Base-by-base conservation (phyloP, 2,113 vertebrate genomes). In the Crotalus horridus region DNA sequence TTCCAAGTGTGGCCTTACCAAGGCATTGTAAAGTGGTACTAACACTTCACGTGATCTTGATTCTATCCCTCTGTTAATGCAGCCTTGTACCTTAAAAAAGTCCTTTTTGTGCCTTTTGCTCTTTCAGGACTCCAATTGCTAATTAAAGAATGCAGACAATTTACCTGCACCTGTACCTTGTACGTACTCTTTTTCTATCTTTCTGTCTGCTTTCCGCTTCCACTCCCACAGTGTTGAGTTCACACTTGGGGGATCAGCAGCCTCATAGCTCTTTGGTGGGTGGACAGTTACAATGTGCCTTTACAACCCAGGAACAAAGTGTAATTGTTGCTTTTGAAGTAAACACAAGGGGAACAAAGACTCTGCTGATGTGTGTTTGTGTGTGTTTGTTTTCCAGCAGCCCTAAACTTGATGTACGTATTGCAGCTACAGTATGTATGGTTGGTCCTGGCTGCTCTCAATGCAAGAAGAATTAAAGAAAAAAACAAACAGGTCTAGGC, bases 271-370 rank as follows among this genome's bases (percentile, higher is more conserved):
- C 29, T 87, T 53, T 85, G 85, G 92, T 94, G 91, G 94, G 91
- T 88, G 92, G 94, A 94, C 69, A 48, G 96, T 91, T 93, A 95
- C 92, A 95, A 94, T 95, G 93, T 96, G 94, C 96, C 94, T 87
- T 91, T 85, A 51, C 61, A 93, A 21, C 74, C 13, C 11, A 93
- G 94, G 93, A 95, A 97, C 96, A 97, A 96, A 95, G 96, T 90
- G 10, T 12, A 91, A 93, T 95, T 97, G 96, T 97, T 96, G 10
- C 43, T 39, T 91, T 61, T 91, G 1, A 0, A 96, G 95, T 96
- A 96, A 97, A 97, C 96, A 97, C 0, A 87, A 48, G 0, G 0
- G 0, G 87, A 95, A 97, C 96, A 97, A 97, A 96, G 96, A 94
- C 87, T 91, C 29, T 2, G 94, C 94, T 97, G 59, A 92, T 96